phyloP scores from a whole-genome alignment of 2,113 vertebrate species.

The Sphaerodactylus townsendi region DNA sequence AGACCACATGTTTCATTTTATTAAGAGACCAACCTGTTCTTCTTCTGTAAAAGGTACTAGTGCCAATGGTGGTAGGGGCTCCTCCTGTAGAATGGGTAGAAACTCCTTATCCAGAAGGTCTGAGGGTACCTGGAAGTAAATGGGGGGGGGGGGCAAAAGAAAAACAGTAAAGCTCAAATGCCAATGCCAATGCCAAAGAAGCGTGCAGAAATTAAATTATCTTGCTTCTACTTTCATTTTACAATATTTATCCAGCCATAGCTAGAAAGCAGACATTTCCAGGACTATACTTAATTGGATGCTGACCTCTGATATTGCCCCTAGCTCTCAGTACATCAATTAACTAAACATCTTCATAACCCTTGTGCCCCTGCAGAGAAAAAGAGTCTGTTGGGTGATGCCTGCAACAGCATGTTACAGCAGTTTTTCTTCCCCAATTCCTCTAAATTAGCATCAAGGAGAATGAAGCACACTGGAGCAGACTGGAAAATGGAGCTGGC shows the following conservation, averaged over 20 bases:
- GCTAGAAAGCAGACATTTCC: neutral
- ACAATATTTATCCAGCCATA: neutral
- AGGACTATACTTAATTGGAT: neutral
- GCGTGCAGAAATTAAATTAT: too few species aligned
- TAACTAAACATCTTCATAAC: too few species aligned
- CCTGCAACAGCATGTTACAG: too few species aligned
- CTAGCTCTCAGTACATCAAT: too few species aligned
- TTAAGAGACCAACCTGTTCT: constrained; percentile 86
- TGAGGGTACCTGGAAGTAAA: constrained; percentile 86
- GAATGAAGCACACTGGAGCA: too few species aligned
- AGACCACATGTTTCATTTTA: neutral
- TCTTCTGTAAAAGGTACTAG: constrained; percentile 99
- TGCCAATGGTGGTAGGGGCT: constrained; percentile 93
- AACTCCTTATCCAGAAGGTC: constrained; percentile 98
- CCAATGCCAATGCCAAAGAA: too few species aligned
- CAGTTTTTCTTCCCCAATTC: too few species aligned
- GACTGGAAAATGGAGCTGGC: too few species aligned
- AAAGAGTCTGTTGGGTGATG: too few species aligned
- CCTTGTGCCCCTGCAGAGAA: too few species aligned
- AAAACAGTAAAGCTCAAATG: neutral
- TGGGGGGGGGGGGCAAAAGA: neutral
- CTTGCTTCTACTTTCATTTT: neutral
- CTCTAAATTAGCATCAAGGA: too few species aligned
- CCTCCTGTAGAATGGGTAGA: constrained; percentile 96
- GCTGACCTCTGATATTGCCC: too few species aligned